Conservation (phyloP, 2,797 vertebrate genomes). For the Myoxocephalus aenaeus region DNA sequence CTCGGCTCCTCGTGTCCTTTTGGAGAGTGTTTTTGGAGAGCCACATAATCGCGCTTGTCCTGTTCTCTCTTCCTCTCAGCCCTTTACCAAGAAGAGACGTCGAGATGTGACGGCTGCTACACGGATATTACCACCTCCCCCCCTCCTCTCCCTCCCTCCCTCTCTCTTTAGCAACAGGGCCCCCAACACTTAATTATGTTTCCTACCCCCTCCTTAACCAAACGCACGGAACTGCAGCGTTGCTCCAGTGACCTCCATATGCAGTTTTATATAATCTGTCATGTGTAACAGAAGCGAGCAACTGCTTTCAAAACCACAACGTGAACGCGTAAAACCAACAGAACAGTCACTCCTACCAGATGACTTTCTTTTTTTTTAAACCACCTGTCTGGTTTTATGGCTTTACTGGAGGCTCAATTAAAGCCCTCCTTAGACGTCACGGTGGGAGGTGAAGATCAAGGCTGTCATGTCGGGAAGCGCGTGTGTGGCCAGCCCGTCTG, state of each 20-base stretch:
- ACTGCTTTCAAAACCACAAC: too few relatives aligned
- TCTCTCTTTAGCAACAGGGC: slow-evolving; percentile 19
- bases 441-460: slow-evolving; percentile 17
- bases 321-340: background rate
- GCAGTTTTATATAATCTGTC: background rate
- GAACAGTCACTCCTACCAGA: background rate
- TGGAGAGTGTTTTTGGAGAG: slow-evolving; percentile 12
- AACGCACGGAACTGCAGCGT: background rate
- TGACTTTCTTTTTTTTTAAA: background rate
- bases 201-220: slow-evolving; percentile 20
- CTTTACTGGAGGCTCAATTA: slow-evolving; percentile 4
- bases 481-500: slow-evolving; percentile 15
- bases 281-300: slow-evolving; percentile 1
- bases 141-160: background rate
- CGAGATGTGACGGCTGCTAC: slow-evolving; percentile 43
- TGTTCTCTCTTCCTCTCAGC: slow-evolving; percentile 10
- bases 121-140: slow-evolving; percentile 3
- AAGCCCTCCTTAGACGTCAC: background rate
- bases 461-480: slow-evolving; percentile 28
- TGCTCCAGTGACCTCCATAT: slow-evolving; percentile 25
- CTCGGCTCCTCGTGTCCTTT: slow-evolving; percentile 8
- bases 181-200: slow-evolving; percentile 37
- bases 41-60: background rate
- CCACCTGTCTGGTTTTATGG: background rate
- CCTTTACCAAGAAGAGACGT: slow-evolving; percentile 48